These are phyloP conservation scores for Amphiduros pacificus DNA, from an alignment of 2,888 invertebrate genomes.

Conservation along the genomic window DNA sequence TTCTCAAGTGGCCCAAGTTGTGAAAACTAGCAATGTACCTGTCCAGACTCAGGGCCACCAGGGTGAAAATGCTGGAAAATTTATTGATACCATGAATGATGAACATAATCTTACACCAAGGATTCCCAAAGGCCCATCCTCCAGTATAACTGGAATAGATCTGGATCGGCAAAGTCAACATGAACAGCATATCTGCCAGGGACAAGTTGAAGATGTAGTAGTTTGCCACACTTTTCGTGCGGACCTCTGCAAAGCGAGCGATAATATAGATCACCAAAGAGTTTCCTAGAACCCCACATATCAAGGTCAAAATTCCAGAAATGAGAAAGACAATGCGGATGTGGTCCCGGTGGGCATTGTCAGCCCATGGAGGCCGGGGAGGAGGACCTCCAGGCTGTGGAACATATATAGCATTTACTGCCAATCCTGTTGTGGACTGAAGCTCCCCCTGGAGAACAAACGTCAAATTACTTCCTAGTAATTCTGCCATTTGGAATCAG, in stretches of 20 bases:
- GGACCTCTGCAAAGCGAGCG: conserved; percentile 16
- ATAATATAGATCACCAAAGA: conserved; percentile 20
- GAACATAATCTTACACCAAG: conserved; percentile 20
- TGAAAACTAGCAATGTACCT: conserved; percentile 28
- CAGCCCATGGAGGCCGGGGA: no score
- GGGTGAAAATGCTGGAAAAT: conserved; percentile 25
- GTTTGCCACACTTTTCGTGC: conserved; percentile 22
- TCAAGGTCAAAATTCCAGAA: conserved; percentile 9
- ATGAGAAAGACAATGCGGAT: no score
- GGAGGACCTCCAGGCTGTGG: no score
- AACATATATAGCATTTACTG: no score
- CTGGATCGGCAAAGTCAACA: conserved; percentile 28
- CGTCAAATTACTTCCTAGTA: no score
- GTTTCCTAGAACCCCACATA: conserved; percentile 19
- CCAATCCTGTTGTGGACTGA: no score
- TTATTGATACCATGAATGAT: conserved; percentile 25
- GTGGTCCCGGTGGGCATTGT: no score
- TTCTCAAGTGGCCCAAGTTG: conserved; percentile 21
- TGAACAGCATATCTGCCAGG: conserved; percentile 27
- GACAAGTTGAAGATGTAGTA: conserved; percentile 32
- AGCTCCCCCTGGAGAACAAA: no score
- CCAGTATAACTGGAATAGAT: conserved; percentile 20
- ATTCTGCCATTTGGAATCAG: no score
- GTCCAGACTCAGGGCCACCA: conserved; percentile 27
- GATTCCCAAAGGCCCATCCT: conserved; percentile 23